Percentiles rank a stretch among this genome's conserved stretches.
These are phyloP conservation scores for Calliopum simillimum DNA, from an alignment of 2,888 invertebrate species.

Conservation along the genomic window DNA sequence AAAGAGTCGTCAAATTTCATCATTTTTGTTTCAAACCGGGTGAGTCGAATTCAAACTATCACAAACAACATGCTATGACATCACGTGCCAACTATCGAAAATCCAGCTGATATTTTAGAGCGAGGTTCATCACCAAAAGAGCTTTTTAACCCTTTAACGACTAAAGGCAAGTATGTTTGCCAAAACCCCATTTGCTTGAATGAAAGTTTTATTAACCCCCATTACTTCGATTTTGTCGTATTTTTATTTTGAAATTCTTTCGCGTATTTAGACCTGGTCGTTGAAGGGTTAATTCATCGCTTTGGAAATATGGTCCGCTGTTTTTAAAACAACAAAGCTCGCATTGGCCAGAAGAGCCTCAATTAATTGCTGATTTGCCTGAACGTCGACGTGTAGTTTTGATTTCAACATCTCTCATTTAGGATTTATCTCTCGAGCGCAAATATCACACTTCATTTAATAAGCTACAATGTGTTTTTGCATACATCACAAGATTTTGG, in stretches of 20 bases:
- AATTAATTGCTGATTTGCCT: slow-evolving; percentile 12
- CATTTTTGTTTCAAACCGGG: slow-evolving; percentile 34
- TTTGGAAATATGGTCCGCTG: slow-evolving; percentile 27
- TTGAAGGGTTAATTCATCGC: slow-evolving; percentile 15
- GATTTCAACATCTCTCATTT: background rate
- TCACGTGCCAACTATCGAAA: slow-evolving; percentile 39
- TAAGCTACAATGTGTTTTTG: slow-evolving; percentile 30
- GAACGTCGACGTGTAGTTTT: background rate
- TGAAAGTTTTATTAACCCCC: no score
- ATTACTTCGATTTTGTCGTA: no score
- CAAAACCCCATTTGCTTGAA: no score
- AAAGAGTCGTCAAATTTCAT: slow-evolving; percentile 36
- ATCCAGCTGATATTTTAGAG: slow-evolving; percentile 42
- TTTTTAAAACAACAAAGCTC: slow-evolving; percentile 9
- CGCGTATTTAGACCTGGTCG: no score
- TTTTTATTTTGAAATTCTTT: no score
- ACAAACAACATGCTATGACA: slow-evolving; percentile 32
- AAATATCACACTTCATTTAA: slow-evolving; percentile 29
- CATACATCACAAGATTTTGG: slow-evolving; percentile 19
- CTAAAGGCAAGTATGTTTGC: no score
- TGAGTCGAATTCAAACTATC: slow-evolving; percentile 36
- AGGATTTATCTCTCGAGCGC: slow-evolving; percentile 22
- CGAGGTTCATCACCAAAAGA: slow-evolving; percentile 31
- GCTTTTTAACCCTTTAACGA: slow-evolving; percentile 33
- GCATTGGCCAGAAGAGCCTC: slow-evolving; percentile 2